Base-by-base conservation (phyloP, 2,797 vertebrate species). In the Acrossocheilus wenchowensis region DNA sequence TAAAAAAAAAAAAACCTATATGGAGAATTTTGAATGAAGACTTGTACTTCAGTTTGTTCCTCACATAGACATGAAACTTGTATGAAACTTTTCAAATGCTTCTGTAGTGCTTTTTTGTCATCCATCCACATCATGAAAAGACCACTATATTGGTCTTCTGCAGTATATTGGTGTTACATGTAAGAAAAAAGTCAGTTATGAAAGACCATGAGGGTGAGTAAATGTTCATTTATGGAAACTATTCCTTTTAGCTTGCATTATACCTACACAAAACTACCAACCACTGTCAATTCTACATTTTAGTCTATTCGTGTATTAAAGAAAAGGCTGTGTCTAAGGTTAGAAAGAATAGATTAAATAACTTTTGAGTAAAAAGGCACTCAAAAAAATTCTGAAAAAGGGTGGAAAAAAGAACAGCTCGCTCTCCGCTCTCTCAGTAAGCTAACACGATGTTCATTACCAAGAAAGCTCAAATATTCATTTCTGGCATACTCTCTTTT, bases 401-500 rank as follows among this genome's bases (percentile, higher is more conserved):
- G 87, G 89, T 91, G 89, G 75, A 57, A 77, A 94, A 88, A 88
- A 71, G 88, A 90, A 86, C 89, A 86, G 88, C 89, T 92, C 88
- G 90, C 89, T 88, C 91, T 90, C 89, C 89, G 92, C 84, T 94
- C 91, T 90, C 88, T 93, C 91, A 89, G 91, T 91, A 87, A 87
- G 89, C 75, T 34, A 57, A 94, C 92, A 92, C 92, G 90, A 91
- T 94, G 92, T 94, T 95, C 94, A 94, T 95, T 95, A 94, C 66
- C 79, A 92, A 68, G 66, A 80, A 93, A 94, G 91, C 92, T 89
- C 90, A 94, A 93, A 94, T 93, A 91, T 94, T 93, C 93, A 92
- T 93, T 91, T 92, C 90, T 90, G 92, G 92, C 92, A 94, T 94
- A 93, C 94, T 94, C 92, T 94, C 94, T 93, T 94, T 95, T 96